Evolutionary conservation across 2,113 vertebrate species (phyloP).

Genomic region (Prietella phreatophila): DNA sequence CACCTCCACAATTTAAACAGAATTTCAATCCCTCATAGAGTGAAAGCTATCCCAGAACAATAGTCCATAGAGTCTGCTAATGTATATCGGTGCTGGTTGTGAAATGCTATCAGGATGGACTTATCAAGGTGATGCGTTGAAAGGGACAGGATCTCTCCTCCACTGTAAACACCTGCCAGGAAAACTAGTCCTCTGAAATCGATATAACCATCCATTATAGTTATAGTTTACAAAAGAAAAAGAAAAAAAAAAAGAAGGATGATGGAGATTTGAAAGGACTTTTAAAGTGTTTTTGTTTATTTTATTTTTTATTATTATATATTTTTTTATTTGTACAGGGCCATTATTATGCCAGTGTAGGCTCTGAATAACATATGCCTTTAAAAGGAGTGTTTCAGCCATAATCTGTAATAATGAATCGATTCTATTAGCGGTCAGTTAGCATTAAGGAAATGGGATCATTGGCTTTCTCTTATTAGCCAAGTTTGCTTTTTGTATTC

Average conservation of each 20-base stretch:
- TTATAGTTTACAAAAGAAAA: too few relatives aligned
- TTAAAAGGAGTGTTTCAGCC: background rate
- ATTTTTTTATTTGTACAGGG: too few relatives aligned
- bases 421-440: background rate
- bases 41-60: conserved; percentile 27
- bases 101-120: conserved; percentile 37
- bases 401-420: background rate
- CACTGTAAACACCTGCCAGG: conserved; percentile 15
- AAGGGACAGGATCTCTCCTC: conserved; percentile 32
- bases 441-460: background rate
- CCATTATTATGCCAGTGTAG: background rate
- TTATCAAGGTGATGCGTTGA: conserved; percentile 32
- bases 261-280: background rate
- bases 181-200: background rate
- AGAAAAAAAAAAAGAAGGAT: background rate
- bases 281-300: background rate
- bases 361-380: background rate
- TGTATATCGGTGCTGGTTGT: conserved; percentile 19
- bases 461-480: background rate
- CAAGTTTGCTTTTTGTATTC: background rate
- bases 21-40: conserved; percentile 29
- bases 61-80: conserved; percentile 12
- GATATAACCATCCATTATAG: background rate
- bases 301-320: too few relatives aligned
- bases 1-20: conserved; percentile 24